These are phyloP conservation scores for Acrobasis repandana DNA, from an alignment of 2,888 invertebrate species.

Conservation along the genomic window DNA sequence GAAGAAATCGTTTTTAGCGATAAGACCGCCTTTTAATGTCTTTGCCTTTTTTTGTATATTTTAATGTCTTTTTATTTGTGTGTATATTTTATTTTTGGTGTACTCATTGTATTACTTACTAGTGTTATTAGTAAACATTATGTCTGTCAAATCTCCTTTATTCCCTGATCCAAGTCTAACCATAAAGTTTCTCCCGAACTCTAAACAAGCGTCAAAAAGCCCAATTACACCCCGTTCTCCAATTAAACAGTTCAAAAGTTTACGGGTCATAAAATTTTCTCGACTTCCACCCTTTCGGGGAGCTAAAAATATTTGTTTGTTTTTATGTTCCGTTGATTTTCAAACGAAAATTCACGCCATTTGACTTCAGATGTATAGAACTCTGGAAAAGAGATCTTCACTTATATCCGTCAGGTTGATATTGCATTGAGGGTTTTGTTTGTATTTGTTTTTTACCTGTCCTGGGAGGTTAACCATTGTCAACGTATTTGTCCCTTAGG, in stretches of 20 bases:
- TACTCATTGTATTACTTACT: no score
- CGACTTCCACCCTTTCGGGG: constrained; percentile 9
- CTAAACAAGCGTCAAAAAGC: constrained; percentile 36
- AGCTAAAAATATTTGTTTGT: constrained; percentile 17
- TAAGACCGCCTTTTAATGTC: no score
- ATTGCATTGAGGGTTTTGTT: not conserved
- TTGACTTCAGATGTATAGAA: not conserved
- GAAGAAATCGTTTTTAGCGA: no score
- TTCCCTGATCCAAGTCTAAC: not conserved
- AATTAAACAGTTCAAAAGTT: constrained; percentile 24
- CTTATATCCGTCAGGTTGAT: not conserved
- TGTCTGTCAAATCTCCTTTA: not conserved
- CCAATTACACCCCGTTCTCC: constrained; percentile 25
- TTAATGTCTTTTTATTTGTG: no score
- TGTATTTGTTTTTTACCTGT: constrained; percentile 4
- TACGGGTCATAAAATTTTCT: constrained; percentile 22
- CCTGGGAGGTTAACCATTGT: constrained; percentile 6
- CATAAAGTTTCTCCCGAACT: constrained; percentile 26
- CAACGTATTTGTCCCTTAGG: constrained; percentile 12
- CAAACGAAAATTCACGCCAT: constrained; percentile 11
- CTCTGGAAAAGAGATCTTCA: not conserved
- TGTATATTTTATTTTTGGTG: no score
- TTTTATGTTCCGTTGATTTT: constrained; percentile 12
- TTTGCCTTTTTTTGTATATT: no score
- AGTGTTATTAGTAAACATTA: not conserved